Evolutionary conservation across 2,888 invertebrate species (phyloP).

Genomic region (Tetanocera ferruginea): DNA sequence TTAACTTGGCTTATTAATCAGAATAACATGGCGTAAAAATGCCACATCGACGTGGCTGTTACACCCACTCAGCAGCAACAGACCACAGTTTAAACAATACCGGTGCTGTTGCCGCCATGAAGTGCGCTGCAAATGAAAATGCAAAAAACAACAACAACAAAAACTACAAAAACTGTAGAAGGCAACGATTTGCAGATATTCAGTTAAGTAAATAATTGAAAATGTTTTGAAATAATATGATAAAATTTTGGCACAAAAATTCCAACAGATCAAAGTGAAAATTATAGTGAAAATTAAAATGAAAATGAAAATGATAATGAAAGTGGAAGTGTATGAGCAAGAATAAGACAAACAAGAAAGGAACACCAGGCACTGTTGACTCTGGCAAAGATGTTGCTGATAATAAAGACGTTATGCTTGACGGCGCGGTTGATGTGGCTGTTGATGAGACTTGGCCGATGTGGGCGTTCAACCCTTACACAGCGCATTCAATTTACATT

Average conservation of each 20-base stretch:
- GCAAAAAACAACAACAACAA: too few relatives aligned
- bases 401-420: background rate
- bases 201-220: slow-evolving; percentile 30
- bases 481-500: slow-evolving; percentile 38
- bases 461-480: slow-evolving; percentile 10
- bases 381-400: background rate
- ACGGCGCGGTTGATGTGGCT: slow-evolving; percentile 5
- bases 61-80: too few relatives aligned
- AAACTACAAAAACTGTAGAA: background rate
- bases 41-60: too few relatives aligned
- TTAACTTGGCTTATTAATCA: slow-evolving; percentile 45
- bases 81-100: too few relatives aligned
- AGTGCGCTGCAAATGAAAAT: too few relatives aligned
- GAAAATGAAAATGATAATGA: background rate
- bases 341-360: background rate
- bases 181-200: background rate
- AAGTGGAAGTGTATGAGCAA: background rate
- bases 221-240: background rate
- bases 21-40: background rate
- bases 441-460: slow-evolving; percentile 22
- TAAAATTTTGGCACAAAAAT: background rate
- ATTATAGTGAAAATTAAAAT: background rate
- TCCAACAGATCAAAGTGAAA: background rate
- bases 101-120: too few relatives aligned
- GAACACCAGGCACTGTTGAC: background rate